These are phyloP conservation scores for Calycopis cecrops DNA, from an alignment of 1,140 invertebrate species.

Conservation along the genomic window DNA sequence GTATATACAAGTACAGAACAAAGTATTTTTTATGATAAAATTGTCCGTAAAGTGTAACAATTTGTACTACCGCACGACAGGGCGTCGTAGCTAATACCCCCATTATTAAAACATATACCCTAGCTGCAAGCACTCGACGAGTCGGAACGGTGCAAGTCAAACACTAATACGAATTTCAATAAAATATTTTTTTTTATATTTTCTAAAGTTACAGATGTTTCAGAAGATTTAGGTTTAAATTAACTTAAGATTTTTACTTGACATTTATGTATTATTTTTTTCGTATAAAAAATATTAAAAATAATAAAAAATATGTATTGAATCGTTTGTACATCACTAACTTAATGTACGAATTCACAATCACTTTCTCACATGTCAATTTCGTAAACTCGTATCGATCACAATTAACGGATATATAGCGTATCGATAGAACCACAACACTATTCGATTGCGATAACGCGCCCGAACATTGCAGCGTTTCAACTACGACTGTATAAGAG, in stretches of 20 bases:
- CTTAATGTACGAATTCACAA: not conserved
- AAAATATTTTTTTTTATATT: too few relatives aligned
- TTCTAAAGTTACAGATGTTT: too few relatives aligned
- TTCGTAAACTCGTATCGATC: not conserved
- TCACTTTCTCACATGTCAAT: not conserved
- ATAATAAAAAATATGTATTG: not conserved
- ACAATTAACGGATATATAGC: slow-evolving; percentile 13
- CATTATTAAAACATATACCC: slow-evolving; percentile 47
- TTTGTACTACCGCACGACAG: slow-evolving; percentile 11
- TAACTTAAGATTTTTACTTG: too few relatives aligned
- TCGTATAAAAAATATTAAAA: not conserved
- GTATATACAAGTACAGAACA: not conserved
- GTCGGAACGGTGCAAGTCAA: slow-evolving; percentile 23
- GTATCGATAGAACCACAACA: slow-evolving; percentile 34
- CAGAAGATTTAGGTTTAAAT: too few relatives aligned
- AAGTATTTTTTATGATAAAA: not conserved
- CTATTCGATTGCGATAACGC: slow-evolving; percentile 25
- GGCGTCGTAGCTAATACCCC: slow-evolving; percentile 36
- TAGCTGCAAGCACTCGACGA: slow-evolving; percentile 13
- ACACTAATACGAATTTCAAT: slow-evolving; percentile 9
- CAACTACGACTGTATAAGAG: slow-evolving; percentile 37
- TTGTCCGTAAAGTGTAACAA: slow-evolving; percentile 15
- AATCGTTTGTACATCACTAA: too few relatives aligned
- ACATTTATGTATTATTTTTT: not conserved
- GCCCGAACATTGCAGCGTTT: slow-evolving; percentile 28